phyloP scores from a whole-genome alignment of 1,140 invertebrate genomes.

The Brevipalpus yothersi region DNA sequence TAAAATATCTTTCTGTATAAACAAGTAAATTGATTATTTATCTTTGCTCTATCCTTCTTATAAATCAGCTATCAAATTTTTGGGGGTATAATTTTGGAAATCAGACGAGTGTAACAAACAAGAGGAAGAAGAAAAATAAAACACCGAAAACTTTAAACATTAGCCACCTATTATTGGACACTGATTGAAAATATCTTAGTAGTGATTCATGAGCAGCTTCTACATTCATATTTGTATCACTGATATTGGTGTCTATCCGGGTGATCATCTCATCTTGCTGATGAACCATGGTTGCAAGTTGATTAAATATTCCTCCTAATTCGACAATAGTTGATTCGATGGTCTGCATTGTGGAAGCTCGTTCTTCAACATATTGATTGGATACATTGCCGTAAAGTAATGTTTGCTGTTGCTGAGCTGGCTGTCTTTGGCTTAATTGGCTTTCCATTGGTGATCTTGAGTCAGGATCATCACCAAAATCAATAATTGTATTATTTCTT shows the following conservation, averaged over 20 bases:
- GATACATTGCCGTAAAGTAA: conserved; percentile 18
- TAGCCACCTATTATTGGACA: conserved; percentile 89
- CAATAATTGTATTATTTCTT: conserved; percentile 4
- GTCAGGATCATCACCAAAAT: conserved; percentile 19
- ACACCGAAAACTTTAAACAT: conserved; percentile 99
- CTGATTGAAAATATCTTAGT: conserved; percentile 89
- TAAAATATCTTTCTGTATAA: no score
- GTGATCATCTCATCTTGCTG: conserved; percentile 88
- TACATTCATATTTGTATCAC: conserved; percentile 83
- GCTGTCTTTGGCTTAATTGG: conserved; percentile 7
- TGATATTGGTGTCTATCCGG: conserved; percentile 88
- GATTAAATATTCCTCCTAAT: conserved; percentile 91
- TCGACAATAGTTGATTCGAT: conserved; percentile 98
- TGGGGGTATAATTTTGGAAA: not conserved
- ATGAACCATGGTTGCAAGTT: conserved; percentile 93
- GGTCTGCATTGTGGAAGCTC: conserved; percentile 94
- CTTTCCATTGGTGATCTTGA: conserved; percentile 26
- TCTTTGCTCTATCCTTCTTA: no score
- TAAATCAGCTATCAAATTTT: no score
- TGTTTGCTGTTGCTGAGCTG: conserved; percentile 5
- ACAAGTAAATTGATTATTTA: no score
- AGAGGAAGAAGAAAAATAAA: conserved; percentile 94
- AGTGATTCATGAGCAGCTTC: conserved; percentile 92
- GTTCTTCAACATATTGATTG: conserved; percentile 64
- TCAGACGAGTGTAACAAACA: conserved; percentile 71